These are phyloP conservation scores for Philhelius pedissequus DNA, from an alignment of 2,888 invertebrate species.

Conservation along the genomic window DNA sequence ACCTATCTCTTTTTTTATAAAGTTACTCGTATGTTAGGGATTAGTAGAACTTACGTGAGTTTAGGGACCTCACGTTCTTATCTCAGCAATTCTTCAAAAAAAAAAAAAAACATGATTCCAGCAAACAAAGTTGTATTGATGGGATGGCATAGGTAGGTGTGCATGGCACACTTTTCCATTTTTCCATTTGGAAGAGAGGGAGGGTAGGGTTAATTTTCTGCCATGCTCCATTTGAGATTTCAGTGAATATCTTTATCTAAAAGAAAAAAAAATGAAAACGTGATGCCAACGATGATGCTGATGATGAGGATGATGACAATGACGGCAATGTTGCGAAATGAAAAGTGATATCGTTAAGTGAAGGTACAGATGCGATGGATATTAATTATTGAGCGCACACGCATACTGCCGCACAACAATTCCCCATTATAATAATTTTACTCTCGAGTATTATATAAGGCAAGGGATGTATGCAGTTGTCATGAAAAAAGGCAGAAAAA, in stretches of 20 bases:
- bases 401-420: slow-evolving; percentile 24
- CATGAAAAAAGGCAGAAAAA: background rate
- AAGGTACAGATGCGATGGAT: slow-evolving; percentile 20
- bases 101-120: background rate
- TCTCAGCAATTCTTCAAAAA: background rate
- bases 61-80: background rate
- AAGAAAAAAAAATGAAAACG: background rate
- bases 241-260: background rate
- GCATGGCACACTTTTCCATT: background rate
- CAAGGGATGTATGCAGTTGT: background rate
- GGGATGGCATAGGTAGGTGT: background rate
- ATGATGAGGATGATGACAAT: background rate
- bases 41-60: background rate
- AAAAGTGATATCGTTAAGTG: slow-evolving; percentile 41
- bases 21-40: background rate
- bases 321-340: background rate
- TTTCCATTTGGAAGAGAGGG: background rate
- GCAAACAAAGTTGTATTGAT: background rate
- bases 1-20: background rate
- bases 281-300: background rate
- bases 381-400: slow-evolving; percentile 56
- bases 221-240: background rate
- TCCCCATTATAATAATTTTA: slow-evolving; percentile 38
- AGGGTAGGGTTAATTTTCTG: background rate
- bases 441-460: background rate